Conservation (phyloP, 1,140 invertebrate genomes). For the Pissodes strobi region DNA sequence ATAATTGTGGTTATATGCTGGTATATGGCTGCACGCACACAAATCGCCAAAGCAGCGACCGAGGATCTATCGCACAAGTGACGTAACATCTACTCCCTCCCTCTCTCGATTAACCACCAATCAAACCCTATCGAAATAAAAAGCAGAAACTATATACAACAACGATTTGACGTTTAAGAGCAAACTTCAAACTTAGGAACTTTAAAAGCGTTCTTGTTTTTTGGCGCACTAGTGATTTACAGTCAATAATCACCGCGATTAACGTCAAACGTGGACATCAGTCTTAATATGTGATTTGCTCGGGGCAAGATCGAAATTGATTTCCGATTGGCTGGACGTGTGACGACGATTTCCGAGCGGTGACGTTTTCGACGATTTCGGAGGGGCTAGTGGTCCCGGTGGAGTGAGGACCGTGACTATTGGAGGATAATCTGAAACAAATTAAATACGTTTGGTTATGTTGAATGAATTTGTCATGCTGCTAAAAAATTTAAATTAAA, state of each 20-base stretch:
- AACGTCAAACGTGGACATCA: constrained; percentile 64
- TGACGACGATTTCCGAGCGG: constrained; percentile 35
- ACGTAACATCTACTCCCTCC: no score
- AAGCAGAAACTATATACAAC: no score
- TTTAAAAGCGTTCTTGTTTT: constrained; percentile 39
- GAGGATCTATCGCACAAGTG: no score
- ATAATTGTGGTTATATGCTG: no score
- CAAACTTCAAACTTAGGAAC: constrained; percentile 55
- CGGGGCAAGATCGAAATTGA: background rate
- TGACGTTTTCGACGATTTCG: constrained; percentile 31
- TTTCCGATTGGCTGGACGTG: constrained; percentile 39
- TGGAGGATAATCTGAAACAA: constrained; percentile 61
- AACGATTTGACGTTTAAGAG: no score
- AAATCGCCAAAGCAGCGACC: no score
- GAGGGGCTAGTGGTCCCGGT: constrained; percentile 20
- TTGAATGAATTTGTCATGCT: no score
- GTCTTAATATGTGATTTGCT: constrained; percentile 21
- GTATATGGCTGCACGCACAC: no score
- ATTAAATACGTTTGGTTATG: no score
- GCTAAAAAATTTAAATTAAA: no score
- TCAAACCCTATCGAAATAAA: no score
- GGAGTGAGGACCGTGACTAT: constrained; percentile 59
- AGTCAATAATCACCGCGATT: constrained; percentile 57
- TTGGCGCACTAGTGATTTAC: constrained; percentile 17
- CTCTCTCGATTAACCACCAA: no score